Evolutionary conservation across 92 coral and sea anemone genomes (phyloP).

Genomic region (Porites lobata): DNA sequence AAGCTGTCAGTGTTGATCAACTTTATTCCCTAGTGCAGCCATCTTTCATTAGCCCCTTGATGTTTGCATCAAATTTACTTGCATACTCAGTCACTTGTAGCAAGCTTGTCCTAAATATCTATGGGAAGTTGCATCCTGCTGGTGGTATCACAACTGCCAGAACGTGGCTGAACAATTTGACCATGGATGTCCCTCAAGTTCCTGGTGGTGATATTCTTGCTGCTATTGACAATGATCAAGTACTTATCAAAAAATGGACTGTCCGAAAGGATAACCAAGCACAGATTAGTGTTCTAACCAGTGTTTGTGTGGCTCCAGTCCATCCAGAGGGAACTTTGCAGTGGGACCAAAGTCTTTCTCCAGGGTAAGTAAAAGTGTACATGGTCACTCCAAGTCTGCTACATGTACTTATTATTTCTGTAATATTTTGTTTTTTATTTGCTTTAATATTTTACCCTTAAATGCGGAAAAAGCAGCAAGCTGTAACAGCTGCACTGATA

Average conservation of each 20-base stretch:
- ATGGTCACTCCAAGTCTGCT: too few relatives aligned
- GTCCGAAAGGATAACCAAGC: conserved; percentile 51
- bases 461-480: too few relatives aligned
- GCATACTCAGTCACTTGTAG: conserved; percentile 13
- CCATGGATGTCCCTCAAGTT: conserved; percentile 33
- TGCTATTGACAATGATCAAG: conserved; percentile 53
- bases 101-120: conserved; percentile 3
- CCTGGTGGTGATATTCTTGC: conserved; percentile 40
- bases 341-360: too few relatives aligned
- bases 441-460: too few relatives aligned
- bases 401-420: too few relatives aligned
- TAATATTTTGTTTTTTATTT: too few relatives aligned
- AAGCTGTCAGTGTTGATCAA: conserved; percentile 16
- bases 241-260: conserved; percentile 52
- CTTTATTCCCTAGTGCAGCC: conserved; percentile 21
- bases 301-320: too few relatives aligned
- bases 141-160: conserved; percentile 11
- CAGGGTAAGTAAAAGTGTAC: too few relatives aligned
- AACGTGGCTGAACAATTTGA: conserved; percentile 33
- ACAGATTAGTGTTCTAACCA: conserved; percentile 50
- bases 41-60: conserved; percentile 7
- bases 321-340: too few relatives aligned
- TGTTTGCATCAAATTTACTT: conserved; percentile 38
- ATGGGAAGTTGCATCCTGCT: conserved; percentile 22
- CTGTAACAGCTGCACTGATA: too few relatives aligned